Base-by-base conservation (phyloP, 2,888 invertebrate species). In the Periphyllus acericola region DNA sequence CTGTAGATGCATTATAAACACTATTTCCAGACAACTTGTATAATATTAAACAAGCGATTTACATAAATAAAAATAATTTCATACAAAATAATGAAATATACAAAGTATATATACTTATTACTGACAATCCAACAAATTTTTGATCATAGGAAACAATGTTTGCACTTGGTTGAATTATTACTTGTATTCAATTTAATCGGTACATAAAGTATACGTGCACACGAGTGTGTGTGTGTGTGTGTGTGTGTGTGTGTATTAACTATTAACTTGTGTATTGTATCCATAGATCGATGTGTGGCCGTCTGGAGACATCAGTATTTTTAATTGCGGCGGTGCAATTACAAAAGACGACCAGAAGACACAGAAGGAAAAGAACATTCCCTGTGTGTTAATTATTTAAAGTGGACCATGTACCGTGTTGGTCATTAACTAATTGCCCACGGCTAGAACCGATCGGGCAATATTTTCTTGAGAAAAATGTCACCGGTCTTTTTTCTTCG, bases 391-490 rank as follows among this genome's bases (percentile, higher is more conserved):
- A 87, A 87, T 87, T 87, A 87, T 87, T 87, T 87, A 87, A 87
- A 87, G 80, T 86, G 79, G 79, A 86, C 80, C 74, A 14, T 78
- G 85, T 78, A 71, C 74, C 71, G 60, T 40, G 86, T 79, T 55
- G 29, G 86, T 86, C 78, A 87, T 80, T 87, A 87, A 74, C 80
- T 87, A 87, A 80, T 86, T 87, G 74, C 79, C 40, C n/a, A n/a
- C 79, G 40, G 25, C 29, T 40, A 78, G 25, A 55, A 78, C 84
- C 40, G 72, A 87, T 80, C 79, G 74, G 55, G 80, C 72, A 72
- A 52, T 80, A 29, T 87, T 87, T 87, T 87, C 86, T 87, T 87
- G 72, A 80, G 86, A 87, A 87, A 87, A 87, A 87, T 87, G 86
- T 87, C 79, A 52, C 36, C 72, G 83, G 74, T 86, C 52, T 80